Percentiles rank a stretch among this genome's conserved stretches.
Evolutionary conservation across 2,888 invertebrate species (phyloP).

Genomic region (Eustalomyia histrio): DNA sequence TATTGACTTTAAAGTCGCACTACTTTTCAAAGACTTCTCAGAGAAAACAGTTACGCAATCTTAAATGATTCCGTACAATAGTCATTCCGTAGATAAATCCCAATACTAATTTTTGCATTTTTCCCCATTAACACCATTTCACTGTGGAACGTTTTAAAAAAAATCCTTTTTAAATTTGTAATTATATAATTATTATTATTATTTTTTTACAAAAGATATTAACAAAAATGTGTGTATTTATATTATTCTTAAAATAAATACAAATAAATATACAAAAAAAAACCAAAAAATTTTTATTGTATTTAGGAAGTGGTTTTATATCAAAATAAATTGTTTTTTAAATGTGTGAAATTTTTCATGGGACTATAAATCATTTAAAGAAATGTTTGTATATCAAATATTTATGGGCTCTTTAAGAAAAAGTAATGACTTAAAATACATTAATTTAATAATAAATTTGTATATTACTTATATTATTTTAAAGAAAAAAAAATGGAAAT

Average conservation of each 20-base stretch:
- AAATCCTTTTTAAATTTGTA: background rate
- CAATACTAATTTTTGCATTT: no score
- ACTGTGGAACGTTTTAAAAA: background rate
- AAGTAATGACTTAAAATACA: background rate
- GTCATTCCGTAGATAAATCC: no score
- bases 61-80: no score
- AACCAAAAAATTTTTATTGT: background rate
- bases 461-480: background rate
- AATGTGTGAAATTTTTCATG: background rate
- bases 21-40: no score
- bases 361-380: background rate
- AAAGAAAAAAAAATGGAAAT: no score
- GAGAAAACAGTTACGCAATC: no score
- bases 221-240: background rate
- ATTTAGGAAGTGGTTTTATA: conserved; percentile 11
- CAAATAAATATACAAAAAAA: background rate
- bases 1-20: no score
- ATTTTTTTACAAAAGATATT: background rate
- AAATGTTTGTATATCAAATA: background rate
- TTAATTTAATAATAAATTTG: conserved; percentile 4
- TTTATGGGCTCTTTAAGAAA: conserved; percentile 3
- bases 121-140: no score
- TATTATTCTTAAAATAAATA: background rate
- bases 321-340: background rate
- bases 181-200: background rate